These are phyloP conservation scores for Sciurus carolinensis DNA, from an alignment of 2,797 vertebrate genomes.

Conservation along the genomic window DNA sequence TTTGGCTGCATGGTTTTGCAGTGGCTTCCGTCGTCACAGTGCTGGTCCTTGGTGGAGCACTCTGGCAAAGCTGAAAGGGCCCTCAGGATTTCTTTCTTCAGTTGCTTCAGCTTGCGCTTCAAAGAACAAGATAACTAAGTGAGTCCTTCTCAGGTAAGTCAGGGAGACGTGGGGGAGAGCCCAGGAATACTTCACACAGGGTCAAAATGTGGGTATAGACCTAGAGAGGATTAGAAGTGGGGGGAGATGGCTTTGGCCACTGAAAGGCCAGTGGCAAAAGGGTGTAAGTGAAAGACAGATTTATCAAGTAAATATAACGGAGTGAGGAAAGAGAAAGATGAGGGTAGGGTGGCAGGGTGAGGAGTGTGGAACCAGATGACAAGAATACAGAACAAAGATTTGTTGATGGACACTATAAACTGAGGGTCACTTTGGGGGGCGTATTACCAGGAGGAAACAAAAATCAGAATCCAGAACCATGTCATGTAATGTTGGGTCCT, in stretches of 20 bases:
- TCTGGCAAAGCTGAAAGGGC: accelerated
- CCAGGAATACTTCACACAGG: neutral
- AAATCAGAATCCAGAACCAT: neutral
- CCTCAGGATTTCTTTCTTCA: neutral
- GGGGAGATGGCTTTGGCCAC: neutral
- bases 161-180: accelerated
- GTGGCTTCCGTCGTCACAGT: neutral
- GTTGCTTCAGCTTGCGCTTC: neutral
- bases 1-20: neutral
- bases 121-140: neutral
- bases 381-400: neutral
- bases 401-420: neutral
- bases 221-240: neutral
- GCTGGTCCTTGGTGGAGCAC: neutral
- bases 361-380: neutral
- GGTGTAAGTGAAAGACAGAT: neutral
- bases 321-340: neutral
- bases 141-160: neutral
- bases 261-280: neutral
- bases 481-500: accelerated
- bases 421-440: neutral
- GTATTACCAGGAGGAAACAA: neutral
- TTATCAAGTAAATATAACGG: neutral
- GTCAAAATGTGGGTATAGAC: neutral
- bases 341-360: neutral